A percentile compares a stretch with the other conserved stretches of the same genome.
phyloP scores from a whole-genome alignment of 2,797 vertebrate genomes.

The Cyclopterus lumpus region DNA sequence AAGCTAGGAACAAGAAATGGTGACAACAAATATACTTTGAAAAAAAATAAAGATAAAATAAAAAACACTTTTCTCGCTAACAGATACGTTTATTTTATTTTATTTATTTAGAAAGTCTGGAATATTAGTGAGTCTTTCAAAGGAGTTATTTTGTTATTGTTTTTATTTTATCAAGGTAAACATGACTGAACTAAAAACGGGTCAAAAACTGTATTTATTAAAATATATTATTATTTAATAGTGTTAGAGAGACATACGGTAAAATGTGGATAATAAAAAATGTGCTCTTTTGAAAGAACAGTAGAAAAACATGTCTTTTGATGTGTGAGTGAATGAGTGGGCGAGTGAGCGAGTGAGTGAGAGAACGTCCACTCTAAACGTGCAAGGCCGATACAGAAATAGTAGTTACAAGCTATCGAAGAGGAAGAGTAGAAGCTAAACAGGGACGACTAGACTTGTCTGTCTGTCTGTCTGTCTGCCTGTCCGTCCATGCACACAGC shows the following conservation, averaged over 20 bases:
- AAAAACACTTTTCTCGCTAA: not conserved
- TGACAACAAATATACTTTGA: not conserved
- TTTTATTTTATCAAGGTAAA: not conserved
- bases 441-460: conserved; percentile 54
- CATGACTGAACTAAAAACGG: not conserved
- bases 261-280: not conserved
- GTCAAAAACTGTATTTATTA: not conserved
- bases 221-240: not conserved
- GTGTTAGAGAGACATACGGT: not conserved
- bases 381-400: conserved; percentile 63
- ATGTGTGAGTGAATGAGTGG: conserved; percentile 22
- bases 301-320: too few species aligned
- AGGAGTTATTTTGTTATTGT: not conserved
- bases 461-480: conserved; percentile 48
- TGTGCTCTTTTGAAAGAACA: too few species aligned
- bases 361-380: conserved; percentile 55
- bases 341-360: not conserved
- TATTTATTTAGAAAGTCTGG: not conserved
- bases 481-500: conserved; percentile 38
- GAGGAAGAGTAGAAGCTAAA: conserved; percentile 62
- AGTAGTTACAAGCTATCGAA: conserved; percentile 51
- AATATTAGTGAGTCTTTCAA: not conserved
- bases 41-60: not conserved
- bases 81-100: too few species aligned
- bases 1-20: not conserved